Evolutionary conservation across 2,113 vertebrate species (phyloP).

Genomic region (Trogon melanurus): DNA sequence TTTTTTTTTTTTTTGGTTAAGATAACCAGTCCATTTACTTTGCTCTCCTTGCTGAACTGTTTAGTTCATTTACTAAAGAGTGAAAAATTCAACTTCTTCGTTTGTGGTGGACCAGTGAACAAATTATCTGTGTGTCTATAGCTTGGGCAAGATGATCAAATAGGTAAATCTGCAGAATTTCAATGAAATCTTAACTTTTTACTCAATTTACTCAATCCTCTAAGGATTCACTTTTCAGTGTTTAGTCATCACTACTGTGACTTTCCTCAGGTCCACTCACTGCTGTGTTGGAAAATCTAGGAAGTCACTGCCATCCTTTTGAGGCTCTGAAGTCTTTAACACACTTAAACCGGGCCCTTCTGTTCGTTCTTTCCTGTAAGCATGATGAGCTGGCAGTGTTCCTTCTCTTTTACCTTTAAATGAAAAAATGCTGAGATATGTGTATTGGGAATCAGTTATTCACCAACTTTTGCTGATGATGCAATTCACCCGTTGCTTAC

Average conservation of each 20-base stretch:
- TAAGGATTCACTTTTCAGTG: background rate
- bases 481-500: slow-evolving; percentile 29
- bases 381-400: background rate
- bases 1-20: background rate
- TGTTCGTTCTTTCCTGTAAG: background rate
- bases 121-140: background rate
- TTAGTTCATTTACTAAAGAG: background rate
- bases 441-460: slow-evolving; percentile 5
- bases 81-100: background rate
- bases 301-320: background rate
- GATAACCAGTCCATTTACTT: background rate
- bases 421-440: background rate
- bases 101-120: background rate
- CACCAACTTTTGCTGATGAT: slow-evolving; percentile 9
- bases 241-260: background rate
- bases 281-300: background rate
- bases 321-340: background rate
- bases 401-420: background rate
- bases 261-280: background rate
- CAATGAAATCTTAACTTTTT: background rate
- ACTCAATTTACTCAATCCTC: background rate
- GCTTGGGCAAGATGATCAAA: background rate
- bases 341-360: background rate
- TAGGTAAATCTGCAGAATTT: background rate
- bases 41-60: background rate